Evolutionary conservation across 2,888 invertebrate species (phyloP).

Genomic region (Ichneumoninae sp.): DNA sequence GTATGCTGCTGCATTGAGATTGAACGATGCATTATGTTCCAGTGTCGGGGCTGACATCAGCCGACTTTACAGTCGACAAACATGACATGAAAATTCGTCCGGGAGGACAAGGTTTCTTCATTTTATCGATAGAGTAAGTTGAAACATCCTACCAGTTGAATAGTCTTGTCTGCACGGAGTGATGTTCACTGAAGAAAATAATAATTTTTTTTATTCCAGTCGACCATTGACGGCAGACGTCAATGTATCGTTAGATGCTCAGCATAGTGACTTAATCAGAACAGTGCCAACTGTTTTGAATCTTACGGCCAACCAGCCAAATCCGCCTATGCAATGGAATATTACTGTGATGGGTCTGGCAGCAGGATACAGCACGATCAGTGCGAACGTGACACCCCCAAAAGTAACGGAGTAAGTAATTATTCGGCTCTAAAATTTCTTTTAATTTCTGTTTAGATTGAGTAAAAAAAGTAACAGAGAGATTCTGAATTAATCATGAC

Average conservation of each 20-base stretch:
- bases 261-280: constrained; percentile 88
- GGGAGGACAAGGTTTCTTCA: constrained; percentile 86
- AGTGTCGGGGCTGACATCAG: constrained; percentile 72
- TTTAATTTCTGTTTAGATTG: background rate
- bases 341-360: constrained; percentile 87
- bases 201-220: constrained; percentile 79
- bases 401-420: constrained; percentile 85
- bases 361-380: constrained; percentile 89
- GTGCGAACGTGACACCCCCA: constrained; percentile 86
- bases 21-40: constrained; percentile 37
- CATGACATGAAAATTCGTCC: constrained; percentile 87
- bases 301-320: constrained; percentile 82
- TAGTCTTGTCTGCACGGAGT: background rate
- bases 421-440: background rate
- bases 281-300: constrained; percentile 85
- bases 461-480: background rate
- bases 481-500: no score
- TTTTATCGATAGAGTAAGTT: constrained; percentile 87
- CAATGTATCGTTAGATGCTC: constrained; percentile 86
- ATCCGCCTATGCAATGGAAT: constrained; percentile 81
- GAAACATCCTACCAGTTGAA: background rate
- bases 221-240: constrained; percentile 85
- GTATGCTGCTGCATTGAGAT: background rate
- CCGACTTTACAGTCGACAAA: constrained; percentile 85
- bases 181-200: background rate